Conservation (phyloP, 1,140 invertebrate genomes). For the Zophobas atratus region DNA sequence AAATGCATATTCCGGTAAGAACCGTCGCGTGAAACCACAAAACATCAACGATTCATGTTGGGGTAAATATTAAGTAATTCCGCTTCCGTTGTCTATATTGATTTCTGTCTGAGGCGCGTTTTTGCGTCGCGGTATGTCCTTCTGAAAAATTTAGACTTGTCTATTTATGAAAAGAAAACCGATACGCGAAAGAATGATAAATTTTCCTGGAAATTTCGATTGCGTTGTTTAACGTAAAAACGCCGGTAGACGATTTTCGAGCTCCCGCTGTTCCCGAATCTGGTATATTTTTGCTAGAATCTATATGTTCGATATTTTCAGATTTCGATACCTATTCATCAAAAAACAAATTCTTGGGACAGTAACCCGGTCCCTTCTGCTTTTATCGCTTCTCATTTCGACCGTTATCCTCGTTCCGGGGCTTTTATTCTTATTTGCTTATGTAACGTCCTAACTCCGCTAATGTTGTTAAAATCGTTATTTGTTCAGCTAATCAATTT, state of each 20-base stretch:
- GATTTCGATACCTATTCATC: constrained; percentile 36
- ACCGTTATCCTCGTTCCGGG: constrained; percentile 25
- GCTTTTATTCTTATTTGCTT: constrained; percentile 46
- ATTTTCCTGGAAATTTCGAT: not conserved
- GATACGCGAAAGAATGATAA: too few species aligned
- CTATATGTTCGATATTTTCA: constrained; percentile 30
- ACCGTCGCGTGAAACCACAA: too few species aligned
- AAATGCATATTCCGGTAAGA: too few species aligned
- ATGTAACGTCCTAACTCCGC: constrained; percentile 30
- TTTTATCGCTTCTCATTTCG: constrained; percentile 40
- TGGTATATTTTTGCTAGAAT: constrained; percentile 32
- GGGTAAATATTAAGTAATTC: too few species aligned
- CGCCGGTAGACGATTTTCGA: not conserved
- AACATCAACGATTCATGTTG: too few species aligned
- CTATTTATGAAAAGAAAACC: too few species aligned
- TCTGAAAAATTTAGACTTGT: too few species aligned
- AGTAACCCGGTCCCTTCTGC: constrained; percentile 28
- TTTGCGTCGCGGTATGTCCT: too few species aligned
- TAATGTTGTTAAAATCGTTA: constrained; percentile 19
- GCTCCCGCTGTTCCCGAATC: not conserved
- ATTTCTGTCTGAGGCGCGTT: too few species aligned
- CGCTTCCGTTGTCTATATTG: too few species aligned
- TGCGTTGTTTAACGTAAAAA: not conserved
- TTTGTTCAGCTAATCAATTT: too few species aligned
- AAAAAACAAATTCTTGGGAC: constrained; percentile 29